Evolutionary conservation across 2,113 vertebrate genomes (phyloP).

Genomic region (Cricetomys ansorgei): DNA sequence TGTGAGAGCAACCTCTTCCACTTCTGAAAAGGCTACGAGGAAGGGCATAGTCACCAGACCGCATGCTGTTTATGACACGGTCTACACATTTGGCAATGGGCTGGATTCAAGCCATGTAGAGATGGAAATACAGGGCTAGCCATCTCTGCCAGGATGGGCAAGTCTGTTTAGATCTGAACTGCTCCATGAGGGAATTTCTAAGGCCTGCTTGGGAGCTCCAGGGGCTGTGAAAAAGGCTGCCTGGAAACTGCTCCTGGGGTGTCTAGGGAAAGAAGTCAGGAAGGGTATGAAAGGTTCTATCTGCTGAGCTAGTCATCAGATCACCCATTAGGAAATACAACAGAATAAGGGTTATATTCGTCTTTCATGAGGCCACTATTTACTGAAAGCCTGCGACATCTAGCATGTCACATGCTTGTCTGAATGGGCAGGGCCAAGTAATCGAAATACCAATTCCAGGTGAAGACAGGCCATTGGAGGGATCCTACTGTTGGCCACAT

Average conservation of each 20-base stretch:
- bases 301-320: not conserved
- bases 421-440: not conserved
- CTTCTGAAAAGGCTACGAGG: conserved; percentile 7
- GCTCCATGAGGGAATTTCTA: not conserved
- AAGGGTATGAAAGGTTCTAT: not conserved
- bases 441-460: not conserved
- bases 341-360: not conserved
- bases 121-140: not conserved
- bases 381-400: not conserved
- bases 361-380: not conserved
- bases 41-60: not conserved
- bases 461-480: not conserved
- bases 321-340: not conserved
- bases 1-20: not conserved
- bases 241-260: not conserved
- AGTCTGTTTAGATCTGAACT: not conserved
- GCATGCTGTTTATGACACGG: not conserved
- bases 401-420: not conserved
- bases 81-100: not conserved
- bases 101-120: not conserved
- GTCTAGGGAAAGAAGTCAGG: fast-evolving
- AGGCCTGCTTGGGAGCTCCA: not conserved
- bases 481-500: not conserved
- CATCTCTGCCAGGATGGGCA: not conserved
- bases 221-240: not conserved